Evolutionary conservation across 2,113 vertebrate species (phyloP).

Genomic region (Anguilla rostrata): DNA sequence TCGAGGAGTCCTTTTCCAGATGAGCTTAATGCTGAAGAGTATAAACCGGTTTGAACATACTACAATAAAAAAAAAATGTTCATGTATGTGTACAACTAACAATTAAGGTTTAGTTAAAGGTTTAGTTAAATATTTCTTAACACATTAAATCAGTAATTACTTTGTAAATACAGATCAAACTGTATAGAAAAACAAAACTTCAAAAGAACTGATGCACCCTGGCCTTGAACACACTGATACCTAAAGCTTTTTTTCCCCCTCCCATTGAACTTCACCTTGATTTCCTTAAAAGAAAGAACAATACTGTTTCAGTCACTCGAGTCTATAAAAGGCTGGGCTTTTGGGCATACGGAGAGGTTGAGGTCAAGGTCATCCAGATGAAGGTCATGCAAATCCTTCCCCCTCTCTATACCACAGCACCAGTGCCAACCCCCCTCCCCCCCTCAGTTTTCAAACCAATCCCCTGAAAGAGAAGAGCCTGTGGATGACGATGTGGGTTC

Average conservation of each 20-base stretch:
- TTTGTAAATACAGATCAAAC: constrained; percentile 63
- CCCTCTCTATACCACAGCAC: neutral
- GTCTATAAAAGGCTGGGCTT: constrained; percentile 52
- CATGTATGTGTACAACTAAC: constrained; percentile 7
- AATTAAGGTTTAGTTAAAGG: neutral
- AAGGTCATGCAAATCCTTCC: constrained; percentile 42
- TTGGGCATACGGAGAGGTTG: constrained; percentile 17
- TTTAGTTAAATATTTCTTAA: constrained; percentile 23
- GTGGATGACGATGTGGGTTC: constrained; percentile 42
- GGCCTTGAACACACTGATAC: constrained; percentile 43
- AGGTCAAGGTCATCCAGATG: constrained; percentile 15
- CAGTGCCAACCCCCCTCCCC: neutral
- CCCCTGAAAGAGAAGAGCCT: constrained; percentile 27
- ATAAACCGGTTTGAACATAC: neutral
- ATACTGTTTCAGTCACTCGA: constrained; percentile 57
- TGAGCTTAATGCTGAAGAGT: neutral
- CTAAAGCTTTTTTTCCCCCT: constrained; percentile 31
- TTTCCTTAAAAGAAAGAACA: constrained; percentile 48
- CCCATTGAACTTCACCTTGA: constrained; percentile 37
- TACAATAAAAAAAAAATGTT: constrained; percentile 1
- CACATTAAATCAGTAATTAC: constrained; percentile 21
- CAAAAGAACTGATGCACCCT: constrained; percentile 36
- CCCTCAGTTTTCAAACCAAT: constrained; percentile 5
- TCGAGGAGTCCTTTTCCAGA: neutral
- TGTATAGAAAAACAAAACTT: constrained; percentile 39